phyloP scores from a whole-genome alignment of 2,797 vertebrate genomes.

The Melanotaenia trifasciata region DNA sequence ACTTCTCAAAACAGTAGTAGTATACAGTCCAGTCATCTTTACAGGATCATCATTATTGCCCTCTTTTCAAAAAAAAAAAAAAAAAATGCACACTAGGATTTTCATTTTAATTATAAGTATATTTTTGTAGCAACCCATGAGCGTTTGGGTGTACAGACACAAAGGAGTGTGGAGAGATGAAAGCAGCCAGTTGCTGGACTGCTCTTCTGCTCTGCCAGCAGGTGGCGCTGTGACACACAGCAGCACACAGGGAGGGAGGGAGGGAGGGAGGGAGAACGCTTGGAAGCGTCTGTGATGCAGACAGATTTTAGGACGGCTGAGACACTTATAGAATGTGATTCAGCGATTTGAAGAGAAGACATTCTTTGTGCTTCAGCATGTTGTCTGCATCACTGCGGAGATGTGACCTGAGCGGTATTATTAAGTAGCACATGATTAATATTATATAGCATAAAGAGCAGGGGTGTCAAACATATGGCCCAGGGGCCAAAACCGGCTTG shows the following conservation, averaged over 20 bases:
- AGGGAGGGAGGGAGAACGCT: conserved; percentile 14
- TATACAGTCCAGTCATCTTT: too few relatives aligned
- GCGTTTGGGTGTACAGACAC: background rate
- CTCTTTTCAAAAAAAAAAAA: too few relatives aligned
- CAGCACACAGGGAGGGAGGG: background rate
- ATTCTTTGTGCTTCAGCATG: background rate
- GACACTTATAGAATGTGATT: conserved; percentile 19
- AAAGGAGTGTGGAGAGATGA: background rate
- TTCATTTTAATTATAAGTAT: background rate
- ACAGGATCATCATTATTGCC: too few relatives aligned
- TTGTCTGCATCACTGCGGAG: conserved; percentile 21
- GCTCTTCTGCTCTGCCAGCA: conserved; percentile 14
- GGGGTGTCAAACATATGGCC: background rate
- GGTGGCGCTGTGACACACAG: conserved; percentile 37
- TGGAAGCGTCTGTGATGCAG: conserved; percentile 38
- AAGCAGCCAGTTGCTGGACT: background rate
- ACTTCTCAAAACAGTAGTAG: too few relatives aligned
- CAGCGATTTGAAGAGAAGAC: background rate
- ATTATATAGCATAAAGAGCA: background rate
- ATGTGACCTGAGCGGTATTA: conserved; percentile 10
- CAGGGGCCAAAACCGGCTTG: too few relatives aligned
- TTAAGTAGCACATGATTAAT: background rate
- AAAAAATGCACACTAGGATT: too few relatives aligned
- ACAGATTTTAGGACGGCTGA: conserved; percentile 16
- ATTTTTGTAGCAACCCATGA: background rate